Evolutionary conservation across 2,113 vertebrate genomes (phyloP), one percentile per base, ranked within the genome.

Genomic region (Engraulis encrasicolus): DNA sequence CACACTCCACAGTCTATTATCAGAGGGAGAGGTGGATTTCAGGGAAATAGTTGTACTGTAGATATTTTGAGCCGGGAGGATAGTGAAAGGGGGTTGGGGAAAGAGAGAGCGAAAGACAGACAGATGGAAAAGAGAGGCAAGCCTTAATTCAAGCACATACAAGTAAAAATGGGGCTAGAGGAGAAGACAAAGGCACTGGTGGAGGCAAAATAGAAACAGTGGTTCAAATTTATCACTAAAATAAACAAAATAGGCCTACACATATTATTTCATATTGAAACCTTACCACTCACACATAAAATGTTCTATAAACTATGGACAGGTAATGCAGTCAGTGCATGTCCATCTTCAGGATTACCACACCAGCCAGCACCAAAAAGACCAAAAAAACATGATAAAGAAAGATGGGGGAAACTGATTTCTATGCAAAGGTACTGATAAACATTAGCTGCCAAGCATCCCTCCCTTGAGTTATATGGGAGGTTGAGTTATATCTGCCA

Each of bases 111-210:
- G 23, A 66, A 9, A 66, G 17, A 36, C 50, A 80, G 14, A 36
- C 31, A 49, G 78, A 18, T 23, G 58, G 14, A 23, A 66, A 23
- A 66, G 23, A 6, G n/a, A 36, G 49, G 79, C 34, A 38, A 61
- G 52, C 80, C 54, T 78, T 52, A 31, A 66, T 37, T 83, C 82
- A 81, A 81, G 79, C 74, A 34, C 15, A 54, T 52, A 79, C 82
- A 58, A 81, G 85, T 84, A 71, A 81, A 45, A 45, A n/a, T n/a
- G n/a, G n/a, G n/a, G n/a, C n/a, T n/a, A n/a, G n/a, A n/a, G n/a
- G n/a, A n/a, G n/a, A n/a, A 27, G 23, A 74, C 31, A 74, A 4
- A 0, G 12, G 14, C 66, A 34, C n/a, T n/a, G n/a, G 66, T 31
- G 17, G 31, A 45, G 14, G 31, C 14, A 3, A 74, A 74, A 34